Base-by-base conservation (phyloP, 2,888 invertebrate genomes). In the Lottia gigantea region DNA sequence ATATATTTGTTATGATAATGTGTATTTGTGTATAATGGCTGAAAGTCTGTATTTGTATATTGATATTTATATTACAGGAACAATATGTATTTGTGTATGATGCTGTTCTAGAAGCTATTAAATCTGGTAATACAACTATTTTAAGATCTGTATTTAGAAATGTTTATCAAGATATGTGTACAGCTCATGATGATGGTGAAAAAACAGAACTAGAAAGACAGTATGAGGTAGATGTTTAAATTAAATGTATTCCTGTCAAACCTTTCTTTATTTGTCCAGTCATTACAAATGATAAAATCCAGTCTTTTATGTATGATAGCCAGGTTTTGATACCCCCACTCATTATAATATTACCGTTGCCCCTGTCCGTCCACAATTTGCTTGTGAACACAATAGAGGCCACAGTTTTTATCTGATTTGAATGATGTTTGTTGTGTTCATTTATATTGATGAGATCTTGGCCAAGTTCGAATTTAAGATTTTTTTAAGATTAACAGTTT, bases 41-140 rank as follows among this genome's bases (percentile, higher is more conserved):
- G 40, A 23, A 19, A n/a, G 25, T 15, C n/a, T 64, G 16, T 15
- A 23, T 31, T 15, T 15, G 16, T 31, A 46, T 23, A 31, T 63
- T 26, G 3, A 45, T 46, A 23, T 19, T 19, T 62, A 47, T 46
- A 47, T 73, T 75, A 62, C 78, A 85, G 85, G 83, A 85, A 73
- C 85, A 85, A 74, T 85, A 85, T 74, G 81, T 83, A 71, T 85
- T 85, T 82, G 80, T 85, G n/a, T 85, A 85, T 73, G 83, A 84
- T 71, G 83, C 85, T 14, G 76, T 85, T 65, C 66, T 84, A 46
- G 85, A 85, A 66, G 81, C 83, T 7, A 70, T 83, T n/a, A 72
- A 79, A 67, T 80, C 83, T 68, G 83, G 82, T 65, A 82, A 83
- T 67, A 85, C 85, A 47, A 84, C 85, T 47, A 81, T 84, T 26